A percentile compares a stretch with the other conserved stretches of the same genome.
Evolutionary conservation across 2,113 vertebrate genomes (phyloP).

Genomic region (Phyllostomus discolor): DNA sequence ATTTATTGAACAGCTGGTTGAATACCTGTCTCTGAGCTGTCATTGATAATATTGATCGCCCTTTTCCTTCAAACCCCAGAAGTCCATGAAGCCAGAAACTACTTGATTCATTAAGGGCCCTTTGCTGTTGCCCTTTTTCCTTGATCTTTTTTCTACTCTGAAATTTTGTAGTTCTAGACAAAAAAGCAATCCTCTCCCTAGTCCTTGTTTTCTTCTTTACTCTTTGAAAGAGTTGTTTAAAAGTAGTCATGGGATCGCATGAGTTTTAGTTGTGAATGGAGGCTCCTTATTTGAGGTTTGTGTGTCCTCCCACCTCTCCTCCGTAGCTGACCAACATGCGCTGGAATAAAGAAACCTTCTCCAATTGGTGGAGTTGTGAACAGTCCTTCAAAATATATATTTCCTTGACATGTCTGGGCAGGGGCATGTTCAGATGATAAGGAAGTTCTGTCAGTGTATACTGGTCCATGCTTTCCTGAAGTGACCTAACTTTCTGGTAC

Average conservation of each 20-base stretch:
- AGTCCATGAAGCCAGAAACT: neutral
- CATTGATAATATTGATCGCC: neutral
- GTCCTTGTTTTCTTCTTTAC: neutral
- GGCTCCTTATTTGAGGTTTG: neutral
- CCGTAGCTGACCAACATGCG: neutral
- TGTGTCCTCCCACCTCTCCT: neutral
- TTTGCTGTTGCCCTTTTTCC: neutral
- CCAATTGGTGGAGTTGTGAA: neutral
- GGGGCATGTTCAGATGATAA: constrained; percentile 45
- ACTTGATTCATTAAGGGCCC: neutral
- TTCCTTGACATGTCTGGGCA: constrained; percentile 32
- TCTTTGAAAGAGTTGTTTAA: neutral
- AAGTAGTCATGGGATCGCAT: neutral
- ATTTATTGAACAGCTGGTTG: neutral
- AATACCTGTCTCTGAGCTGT: neutral
- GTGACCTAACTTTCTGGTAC: neutral
- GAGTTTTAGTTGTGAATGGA: constrained; percentile 4
- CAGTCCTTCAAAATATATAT: neutral
- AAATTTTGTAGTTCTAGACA: neutral
- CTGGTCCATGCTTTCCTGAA: constrained; percentile 49
- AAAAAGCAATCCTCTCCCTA: neutral
- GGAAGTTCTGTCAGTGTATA: constrained; percentile 24
- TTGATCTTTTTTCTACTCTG: neutral
- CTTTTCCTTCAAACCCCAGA: neutral
- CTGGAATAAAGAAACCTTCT: constrained; percentile 12